Conservation (phyloP, 2,888 invertebrate genomes). For the Galeopsomyia nigrocyanea region DNA sequence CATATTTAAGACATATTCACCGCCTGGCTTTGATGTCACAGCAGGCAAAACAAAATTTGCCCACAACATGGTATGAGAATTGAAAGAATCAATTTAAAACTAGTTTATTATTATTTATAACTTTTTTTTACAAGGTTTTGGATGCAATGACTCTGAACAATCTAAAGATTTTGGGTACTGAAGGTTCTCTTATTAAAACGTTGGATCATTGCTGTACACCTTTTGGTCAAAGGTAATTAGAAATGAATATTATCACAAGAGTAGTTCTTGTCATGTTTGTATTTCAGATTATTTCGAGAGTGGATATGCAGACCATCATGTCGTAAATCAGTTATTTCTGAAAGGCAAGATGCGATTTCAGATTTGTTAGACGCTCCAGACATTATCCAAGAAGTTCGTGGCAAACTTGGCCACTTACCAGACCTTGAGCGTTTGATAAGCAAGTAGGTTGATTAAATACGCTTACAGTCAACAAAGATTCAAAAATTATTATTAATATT, state of each 20-base stretch:
- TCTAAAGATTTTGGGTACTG: conserved; percentile 81
- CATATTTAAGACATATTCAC: conserved; percentile 78
- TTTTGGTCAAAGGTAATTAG: conserved; percentile 85
- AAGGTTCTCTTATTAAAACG: conserved; percentile 84
- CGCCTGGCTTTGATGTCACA: conserved; percentile 63
- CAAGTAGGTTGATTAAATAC: conserved; percentile 75
- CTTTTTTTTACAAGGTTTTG: conserved; percentile 76
- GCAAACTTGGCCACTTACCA: conserved; percentile 82
- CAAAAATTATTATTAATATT: neutral
- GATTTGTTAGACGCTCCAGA: conserved; percentile 78
- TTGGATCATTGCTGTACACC: conserved; percentile 91
- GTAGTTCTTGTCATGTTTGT: conserved; percentile 4
- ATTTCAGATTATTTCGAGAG: conserved; percentile 81
- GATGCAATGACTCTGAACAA: conserved; percentile 93
- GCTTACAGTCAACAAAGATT: neutral
- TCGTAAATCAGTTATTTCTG: conserved; percentile 78
- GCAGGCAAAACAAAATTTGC: conserved; percentile 51
- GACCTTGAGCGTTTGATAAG: conserved; percentile 94
- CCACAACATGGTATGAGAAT: conserved; percentile 69
- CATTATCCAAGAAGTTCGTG: conserved; percentile 75
- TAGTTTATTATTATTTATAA: no score
- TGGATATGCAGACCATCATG: conserved; percentile 97
- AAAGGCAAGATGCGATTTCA: conserved; percentile 87
- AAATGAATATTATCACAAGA: neutral
- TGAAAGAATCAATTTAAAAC: no score